Base-by-base conservation (phyloP, 2,113 vertebrate genomes). In the Sinocyclocheilus anshuiensis region DNA sequence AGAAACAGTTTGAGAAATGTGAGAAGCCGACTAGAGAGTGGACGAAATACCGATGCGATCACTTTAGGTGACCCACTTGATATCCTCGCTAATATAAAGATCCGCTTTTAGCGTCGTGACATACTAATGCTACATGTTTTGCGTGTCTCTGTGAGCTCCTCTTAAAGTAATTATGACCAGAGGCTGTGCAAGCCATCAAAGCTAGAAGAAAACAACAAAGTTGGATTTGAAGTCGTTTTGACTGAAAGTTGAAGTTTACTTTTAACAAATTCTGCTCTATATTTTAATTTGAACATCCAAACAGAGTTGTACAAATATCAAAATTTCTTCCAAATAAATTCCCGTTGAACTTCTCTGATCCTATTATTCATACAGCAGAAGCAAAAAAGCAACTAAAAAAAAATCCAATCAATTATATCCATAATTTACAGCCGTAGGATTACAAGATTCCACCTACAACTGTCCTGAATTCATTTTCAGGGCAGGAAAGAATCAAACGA, bases 401-500 rank as follows among this genome's bases (percentile, higher is more conserved):
- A 93, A 92, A 94, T 91, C 89, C 92, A 93, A 93, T 92, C 92
- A 91, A 92, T 91, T 86, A 92, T 83, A 92, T 94, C 85, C 90
- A 94, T 94, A 92, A 95, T 94, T 94, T 91, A 93, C 90, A 92
- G 88, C 92, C 90, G 81, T 84, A 87, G 91, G 92, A 93, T 94
- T 94, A 92, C 88, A 93, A 91, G 91, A 89, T 94, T 94, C 89
- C 90, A 90, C 90, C 90, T 90, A 89, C 90, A 91, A 91, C 81
- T 77, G 39, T 69, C 67, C 87, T 91, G 90, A 94, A 95, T 93
- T 93, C 88, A 92, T 94, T 93, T 93, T 90, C 84, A 87, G 90
- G 85, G 89, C 33, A 88, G 87, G 80, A 75, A 84, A 90, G 90
- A 93, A 93, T 91, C 91, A 93, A 91, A 93, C 55, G 77, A 55